Evolutionary conservation across 1,140 invertebrate genomes (phyloP).

Genomic region (Heliconius congener): DNA sequence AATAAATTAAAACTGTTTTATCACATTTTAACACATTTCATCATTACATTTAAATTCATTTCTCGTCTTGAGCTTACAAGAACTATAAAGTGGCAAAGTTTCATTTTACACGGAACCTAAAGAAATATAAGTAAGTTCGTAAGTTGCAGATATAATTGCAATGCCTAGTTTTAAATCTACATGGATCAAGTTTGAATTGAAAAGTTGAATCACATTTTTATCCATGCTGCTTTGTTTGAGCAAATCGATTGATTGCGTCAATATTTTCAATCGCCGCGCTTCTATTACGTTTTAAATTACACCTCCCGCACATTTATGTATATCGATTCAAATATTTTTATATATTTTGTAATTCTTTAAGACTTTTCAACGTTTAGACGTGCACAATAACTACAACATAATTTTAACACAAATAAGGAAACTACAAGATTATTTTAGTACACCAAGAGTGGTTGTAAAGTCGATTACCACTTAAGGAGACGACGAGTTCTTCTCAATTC

Average conservation of each 20-base stretch:
- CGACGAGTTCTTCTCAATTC: no score
- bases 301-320: no score
- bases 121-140: neutral
- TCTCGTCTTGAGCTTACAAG: neutral
- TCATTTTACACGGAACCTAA: neutral
- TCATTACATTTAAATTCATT: conserved; percentile 5
- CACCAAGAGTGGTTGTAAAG: no score
- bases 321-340: no score
- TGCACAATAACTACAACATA: no score
- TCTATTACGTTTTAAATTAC: neutral
- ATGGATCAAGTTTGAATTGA: neutral
- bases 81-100: conserved; percentile 12
- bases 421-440: no score
- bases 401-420: no score
- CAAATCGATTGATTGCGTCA: no score
- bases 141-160: neutral
- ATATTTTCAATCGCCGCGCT: neutral
- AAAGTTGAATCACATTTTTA: neutral
- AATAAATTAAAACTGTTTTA: neutral
- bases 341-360: no score
- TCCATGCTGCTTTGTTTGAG: neutral
- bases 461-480: no score
- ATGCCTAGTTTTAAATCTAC: neutral
- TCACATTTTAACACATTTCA: neutral
- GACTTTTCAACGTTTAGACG: no score